A percentile compares a stretch with the other conserved stretches of the same genome.
phyloP scores from a whole-genome alignment of 1,140 invertebrate species.

The Orchestia grillus region DNA sequence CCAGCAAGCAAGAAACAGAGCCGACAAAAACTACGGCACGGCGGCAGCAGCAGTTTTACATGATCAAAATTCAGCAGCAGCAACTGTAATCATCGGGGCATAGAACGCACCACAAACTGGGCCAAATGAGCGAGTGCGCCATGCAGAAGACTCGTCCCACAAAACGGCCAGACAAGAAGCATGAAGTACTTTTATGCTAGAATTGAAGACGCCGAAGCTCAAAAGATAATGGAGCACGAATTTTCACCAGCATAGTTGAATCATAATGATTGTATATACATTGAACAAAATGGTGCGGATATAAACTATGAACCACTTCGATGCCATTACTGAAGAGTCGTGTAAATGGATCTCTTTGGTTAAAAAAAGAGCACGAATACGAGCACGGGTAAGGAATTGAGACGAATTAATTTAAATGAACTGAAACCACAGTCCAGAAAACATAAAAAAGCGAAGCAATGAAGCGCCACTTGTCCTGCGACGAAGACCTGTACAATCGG shows the following conservation, averaged over 20 bases:
- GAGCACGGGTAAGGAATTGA: background rate
- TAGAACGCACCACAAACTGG: background rate
- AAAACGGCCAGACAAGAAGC: background rate
- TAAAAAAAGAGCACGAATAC: background rate
- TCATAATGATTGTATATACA: background rate
- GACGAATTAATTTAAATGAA: background rate
- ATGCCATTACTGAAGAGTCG: background rate
- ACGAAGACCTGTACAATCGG: background rate
- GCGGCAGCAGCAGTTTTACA: background rate
- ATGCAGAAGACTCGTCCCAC: background rate
- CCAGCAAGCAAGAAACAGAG: background rate
- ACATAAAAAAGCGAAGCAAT: background rate
- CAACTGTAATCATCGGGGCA: background rate
- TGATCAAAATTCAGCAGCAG: constrained; percentile 7
- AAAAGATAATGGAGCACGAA: background rate
- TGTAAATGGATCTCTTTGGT: background rate
- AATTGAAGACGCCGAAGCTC: background rate
- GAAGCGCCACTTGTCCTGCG: background rate
- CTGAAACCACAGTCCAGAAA: background rate
- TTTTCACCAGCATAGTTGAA: background rate
- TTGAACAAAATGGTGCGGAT: background rate
- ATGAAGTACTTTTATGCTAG: background rate
- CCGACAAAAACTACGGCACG: background rate
- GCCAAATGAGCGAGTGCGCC: background rate
- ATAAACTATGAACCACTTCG: background rate